Conservation (phyloP, 2,888 invertebrate species). For the Heliconius hortense region DNA sequence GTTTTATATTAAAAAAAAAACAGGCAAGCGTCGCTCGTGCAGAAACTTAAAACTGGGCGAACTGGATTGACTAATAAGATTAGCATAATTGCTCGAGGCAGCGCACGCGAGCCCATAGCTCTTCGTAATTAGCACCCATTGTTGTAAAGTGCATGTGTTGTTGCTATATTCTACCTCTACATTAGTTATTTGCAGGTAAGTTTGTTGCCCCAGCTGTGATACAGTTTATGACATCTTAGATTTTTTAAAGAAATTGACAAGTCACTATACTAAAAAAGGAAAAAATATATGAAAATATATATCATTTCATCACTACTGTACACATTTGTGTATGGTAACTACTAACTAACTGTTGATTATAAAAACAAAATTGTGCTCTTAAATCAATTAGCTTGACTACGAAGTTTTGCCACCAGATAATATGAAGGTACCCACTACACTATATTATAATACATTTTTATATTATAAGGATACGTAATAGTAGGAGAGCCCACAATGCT, state of each 20-base stretch:
- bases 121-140: constrained; percentile 72
- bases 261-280: no score
- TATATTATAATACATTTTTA: no score
- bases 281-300: no score
- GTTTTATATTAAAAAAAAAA: constrained; percentile 33
- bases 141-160: constrained; percentile 50
- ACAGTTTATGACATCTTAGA: constrained; percentile 21
- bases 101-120: constrained; percentile 72
- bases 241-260: background rate
- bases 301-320: no score
- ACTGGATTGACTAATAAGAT: constrained; percentile 79
- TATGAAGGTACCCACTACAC: no score
- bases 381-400: no score
- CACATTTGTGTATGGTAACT: no score
- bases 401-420: no score
- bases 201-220: constrained; percentile 26
- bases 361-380: no score
- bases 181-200: constrained; percentile 36
- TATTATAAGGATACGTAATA: no score
- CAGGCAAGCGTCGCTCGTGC: constrained; percentile 48
- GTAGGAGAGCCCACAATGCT: no score
- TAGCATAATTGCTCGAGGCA: constrained; percentile 71
- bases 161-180: constrained; percentile 39
- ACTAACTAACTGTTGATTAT: no score
- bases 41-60: constrained; percentile 61